Percentiles rank a stretch among this genome's conserved stretches.
These are phyloP conservation scores for Aphis gossypii DNA, from an alignment of 1,140 invertebrate genomes.

Conservation along the genomic window DNA sequence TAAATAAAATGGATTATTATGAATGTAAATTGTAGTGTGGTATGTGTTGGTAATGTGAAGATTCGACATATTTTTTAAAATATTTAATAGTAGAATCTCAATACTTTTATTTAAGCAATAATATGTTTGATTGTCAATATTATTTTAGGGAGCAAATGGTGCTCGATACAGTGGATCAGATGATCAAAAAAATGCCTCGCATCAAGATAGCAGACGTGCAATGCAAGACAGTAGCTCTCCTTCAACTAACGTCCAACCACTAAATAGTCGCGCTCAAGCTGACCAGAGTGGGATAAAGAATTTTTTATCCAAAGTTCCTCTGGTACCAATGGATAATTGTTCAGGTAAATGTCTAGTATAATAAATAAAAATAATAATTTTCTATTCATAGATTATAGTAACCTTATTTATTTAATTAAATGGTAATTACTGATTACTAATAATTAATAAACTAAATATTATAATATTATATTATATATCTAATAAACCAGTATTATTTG, in stretches of 20 bases:
- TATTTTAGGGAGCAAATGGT: constrained; percentile 51
- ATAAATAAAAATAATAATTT: background rate
- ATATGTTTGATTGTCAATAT: background rate
- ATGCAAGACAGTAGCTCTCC: constrained; percentile 54
- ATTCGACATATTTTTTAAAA: background rate
- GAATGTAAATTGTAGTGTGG: no score
- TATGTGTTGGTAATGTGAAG: background rate
- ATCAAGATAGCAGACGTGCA: constrained; percentile 49
- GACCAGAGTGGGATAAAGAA: constrained; percentile 49
- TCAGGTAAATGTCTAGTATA: constrained; percentile 1
- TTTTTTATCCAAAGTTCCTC: constrained; percentile 54
- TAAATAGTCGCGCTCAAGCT: constrained; percentile 46
- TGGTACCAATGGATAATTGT: constrained; percentile 53
- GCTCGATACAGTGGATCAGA: constrained; percentile 52
- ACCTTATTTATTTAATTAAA: background rate
- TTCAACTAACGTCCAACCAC: constrained; percentile 28
- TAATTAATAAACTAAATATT: no score
- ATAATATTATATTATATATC: no score
- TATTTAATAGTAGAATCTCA: background rate
- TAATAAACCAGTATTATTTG: background rate
- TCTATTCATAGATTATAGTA: background rate
- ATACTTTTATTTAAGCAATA: background rate
- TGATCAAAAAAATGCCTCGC: constrained; percentile 55
- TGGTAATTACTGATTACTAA: no score
- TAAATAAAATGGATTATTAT: background rate